These are phyloP conservation scores for Ctenochaetus hawaiiensis DNA, from an alignment of 2,797 vertebrate genomes.

Conservation along the genomic window DNA sequence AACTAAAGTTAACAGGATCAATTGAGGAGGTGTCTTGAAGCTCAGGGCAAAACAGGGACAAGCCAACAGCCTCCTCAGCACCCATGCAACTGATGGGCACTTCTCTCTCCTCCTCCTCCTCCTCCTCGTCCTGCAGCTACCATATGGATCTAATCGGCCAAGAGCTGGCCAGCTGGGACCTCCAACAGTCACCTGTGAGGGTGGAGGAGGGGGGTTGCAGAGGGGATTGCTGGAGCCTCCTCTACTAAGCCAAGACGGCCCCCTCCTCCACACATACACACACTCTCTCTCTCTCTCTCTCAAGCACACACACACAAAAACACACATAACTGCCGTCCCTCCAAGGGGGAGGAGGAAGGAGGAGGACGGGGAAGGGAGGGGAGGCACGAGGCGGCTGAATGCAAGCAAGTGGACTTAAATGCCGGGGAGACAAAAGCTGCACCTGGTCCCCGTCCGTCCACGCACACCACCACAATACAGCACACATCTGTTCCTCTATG, in stretches of 20 bases:
- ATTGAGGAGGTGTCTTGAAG: neutral
- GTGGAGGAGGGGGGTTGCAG: conserved; percentile 78
- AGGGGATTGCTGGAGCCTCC: conserved; percentile 67
- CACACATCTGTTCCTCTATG: conserved; percentile 92
- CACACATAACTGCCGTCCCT: conserved; percentile 59
- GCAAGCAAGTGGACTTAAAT: conserved; percentile 85
- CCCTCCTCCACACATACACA: conserved; percentile 48
- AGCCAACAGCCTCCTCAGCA: conserved; percentile 66
- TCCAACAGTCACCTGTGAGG: conserved; percentile 99
- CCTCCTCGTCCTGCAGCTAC: conserved; percentile 75
- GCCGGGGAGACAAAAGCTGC: conserved; percentile 93
- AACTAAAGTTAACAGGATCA: neutral
- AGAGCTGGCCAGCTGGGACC: conserved; percentile 97
- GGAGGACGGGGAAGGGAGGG: conserved; percentile 28
- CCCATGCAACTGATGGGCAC: conserved; percentile 59
- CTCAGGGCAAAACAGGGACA: conserved; percentile 64
- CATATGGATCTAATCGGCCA: conserved; percentile 99
- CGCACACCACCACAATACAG: conserved; percentile 86
- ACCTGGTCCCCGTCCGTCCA: conserved; percentile 91
- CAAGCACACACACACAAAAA: conserved; percentile 50
- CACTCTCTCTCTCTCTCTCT: conserved; percentile 36
- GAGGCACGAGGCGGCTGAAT: conserved; percentile 88
- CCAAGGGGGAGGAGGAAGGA: conserved; percentile 59
- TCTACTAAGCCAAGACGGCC: conserved; percentile 66
- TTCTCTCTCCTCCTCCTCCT: conserved; percentile 38